Evolutionary conservation across 2,888 invertebrate genomes (phyloP).

Genomic region (Deilephila elpenor): DNA sequence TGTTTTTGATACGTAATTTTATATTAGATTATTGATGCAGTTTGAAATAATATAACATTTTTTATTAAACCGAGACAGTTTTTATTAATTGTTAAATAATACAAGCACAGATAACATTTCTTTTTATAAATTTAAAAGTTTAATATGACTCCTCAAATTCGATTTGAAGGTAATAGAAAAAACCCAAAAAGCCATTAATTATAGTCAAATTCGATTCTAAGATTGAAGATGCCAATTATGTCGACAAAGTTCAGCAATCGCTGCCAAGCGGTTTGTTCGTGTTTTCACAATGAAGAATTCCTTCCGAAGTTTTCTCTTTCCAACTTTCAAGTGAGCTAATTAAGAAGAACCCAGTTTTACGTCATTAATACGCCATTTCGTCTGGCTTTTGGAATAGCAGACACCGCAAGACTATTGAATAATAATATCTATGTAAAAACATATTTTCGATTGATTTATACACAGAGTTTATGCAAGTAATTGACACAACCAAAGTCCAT

Average conservation of each 20-base stretch:
- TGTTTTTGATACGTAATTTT: too few species aligned
- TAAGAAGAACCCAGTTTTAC: background rate
- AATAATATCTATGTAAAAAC: too few species aligned
- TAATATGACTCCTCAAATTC: background rate
- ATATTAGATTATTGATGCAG: too few species aligned
- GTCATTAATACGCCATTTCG: background rate
- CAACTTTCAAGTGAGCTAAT: background rate
- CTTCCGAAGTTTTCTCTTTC: background rate
- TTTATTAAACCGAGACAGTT: too few species aligned
- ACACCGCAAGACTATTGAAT: too few species aligned
- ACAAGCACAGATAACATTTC: too few species aligned
- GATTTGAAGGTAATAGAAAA: background rate
- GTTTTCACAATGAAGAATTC: slow-evolving; percentile 1
- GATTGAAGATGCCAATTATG: background rate
- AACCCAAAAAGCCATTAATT: background rate
- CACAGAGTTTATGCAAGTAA: too few species aligned
- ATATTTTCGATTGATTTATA: too few species aligned
- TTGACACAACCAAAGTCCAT: too few species aligned
- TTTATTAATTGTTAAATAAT: too few species aligned
- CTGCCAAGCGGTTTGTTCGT: background rate
- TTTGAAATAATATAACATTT: too few species aligned
- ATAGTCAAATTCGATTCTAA: background rate
- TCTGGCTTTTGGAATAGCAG: background rate
- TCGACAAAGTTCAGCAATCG: background rate
- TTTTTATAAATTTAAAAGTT: background rate